Evolutionary conservation across 1,140 invertebrate species (phyloP), one percentile per base, ranked within the genome.

Genomic region (Drosophila takahashii): DNA sequence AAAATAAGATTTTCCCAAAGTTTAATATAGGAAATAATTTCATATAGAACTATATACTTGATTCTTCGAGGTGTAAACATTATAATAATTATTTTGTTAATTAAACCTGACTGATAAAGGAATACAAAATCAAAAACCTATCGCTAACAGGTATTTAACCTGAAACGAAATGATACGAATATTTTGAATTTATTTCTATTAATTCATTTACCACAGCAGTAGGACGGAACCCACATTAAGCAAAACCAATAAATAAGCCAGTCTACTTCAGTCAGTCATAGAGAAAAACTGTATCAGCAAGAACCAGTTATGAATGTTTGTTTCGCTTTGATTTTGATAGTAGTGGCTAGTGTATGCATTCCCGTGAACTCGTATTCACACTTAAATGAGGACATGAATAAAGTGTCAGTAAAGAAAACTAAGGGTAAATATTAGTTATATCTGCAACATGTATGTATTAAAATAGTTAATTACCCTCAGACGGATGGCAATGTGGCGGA

Each of bases 401-500:
- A 1, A 1, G 10, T 3, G n/a, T 0, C 2, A 6, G 53, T 29
- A 6, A 39, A 29, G 18, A 61, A 61, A 18, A 61, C 36, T 27
- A 22, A 39, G 16, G 8, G 59, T 61, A 41, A 29, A 16, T 15
- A 15, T 10, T 16, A 7, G 10, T 15, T 10, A 5, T 18, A 6
- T 13, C 9, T 26, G 16, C 26, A 8, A n/a, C 26, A 0, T 8
- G 6, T n/a, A n/a, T 6, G n/a, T 5, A 11, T 29, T 29, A 29
- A 22, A 3, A 15, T 11, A 2, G 2, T 4, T 10, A 15, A 5
- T 36, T 22, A 2, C 3, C 18, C 26, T 3, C 15, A 66, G 62
- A 41, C 7, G 42, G 34, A 8, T 66, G 58, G 58, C 10, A 22
- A 32, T 66, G 62, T 47, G 59, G 10, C 26, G 58, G 58, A 8